These are phyloP conservation scores for Botia almorhae DNA, from an alignment of 2,797 vertebrate genomes.

Conservation along the genomic window DNA sequence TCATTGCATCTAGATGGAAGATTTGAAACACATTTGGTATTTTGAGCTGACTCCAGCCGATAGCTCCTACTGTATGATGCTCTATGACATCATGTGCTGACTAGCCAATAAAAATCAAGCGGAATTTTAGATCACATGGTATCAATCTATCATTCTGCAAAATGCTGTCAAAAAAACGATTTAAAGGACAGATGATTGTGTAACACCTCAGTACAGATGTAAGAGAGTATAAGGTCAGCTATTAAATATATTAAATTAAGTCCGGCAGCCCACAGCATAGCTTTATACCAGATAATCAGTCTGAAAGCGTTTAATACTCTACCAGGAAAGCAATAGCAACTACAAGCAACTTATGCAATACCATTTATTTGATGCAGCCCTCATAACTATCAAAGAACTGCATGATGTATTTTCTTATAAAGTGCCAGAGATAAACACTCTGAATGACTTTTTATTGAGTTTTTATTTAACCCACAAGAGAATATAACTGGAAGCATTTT, in stretches of 20 bases:
- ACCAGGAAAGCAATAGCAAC: conserved; percentile 11
- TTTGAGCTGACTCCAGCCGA: background rate
- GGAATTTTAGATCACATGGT: background rate
- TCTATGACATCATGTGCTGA: background rate
- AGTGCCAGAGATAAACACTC: background rate
- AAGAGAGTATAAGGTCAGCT: conserved; percentile 31
- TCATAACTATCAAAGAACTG: background rate
- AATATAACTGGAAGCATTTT: background rate
- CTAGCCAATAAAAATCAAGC: background rate
- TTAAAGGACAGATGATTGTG: conserved; percentile 11
- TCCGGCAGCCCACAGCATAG: background rate
- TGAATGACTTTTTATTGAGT: background rate
- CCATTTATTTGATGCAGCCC: background rate
- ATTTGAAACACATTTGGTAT: background rate
- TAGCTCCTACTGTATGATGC: background rate
- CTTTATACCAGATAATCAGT: conserved; percentile 27
- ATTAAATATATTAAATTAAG: conserved; percentile 37
- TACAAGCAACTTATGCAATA: conserved; percentile 33
- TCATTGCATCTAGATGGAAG: background rate
- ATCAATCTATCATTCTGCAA: background rate
- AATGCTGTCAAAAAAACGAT: background rate
- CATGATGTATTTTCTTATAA: background rate
- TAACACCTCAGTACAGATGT: conserved; percentile 29
- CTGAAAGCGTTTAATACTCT: conserved; percentile 27
- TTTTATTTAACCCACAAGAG: background rate